Conservation (phyloP, 2,113 vertebrate genomes). For the Pygoscelis antarcticus region DNA sequence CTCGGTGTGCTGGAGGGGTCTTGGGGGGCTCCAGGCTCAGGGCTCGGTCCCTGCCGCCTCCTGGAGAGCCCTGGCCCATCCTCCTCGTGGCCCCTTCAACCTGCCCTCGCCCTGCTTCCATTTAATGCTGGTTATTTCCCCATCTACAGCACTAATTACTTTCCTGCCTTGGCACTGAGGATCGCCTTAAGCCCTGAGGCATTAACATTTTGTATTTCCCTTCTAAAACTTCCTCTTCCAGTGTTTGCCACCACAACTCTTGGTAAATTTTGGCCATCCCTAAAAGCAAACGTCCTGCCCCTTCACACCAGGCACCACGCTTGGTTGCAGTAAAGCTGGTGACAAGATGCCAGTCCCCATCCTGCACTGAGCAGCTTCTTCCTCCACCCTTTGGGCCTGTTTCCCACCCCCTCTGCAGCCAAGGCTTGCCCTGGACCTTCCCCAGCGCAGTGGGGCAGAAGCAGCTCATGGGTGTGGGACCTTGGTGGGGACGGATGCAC, state of each 20-base stretch:
- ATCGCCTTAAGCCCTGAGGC: neutral
- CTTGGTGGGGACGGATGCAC: neutral
- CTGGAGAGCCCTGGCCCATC: neutral
- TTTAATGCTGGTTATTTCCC: neutral
- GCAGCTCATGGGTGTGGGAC: neutral
- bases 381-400: neutral
- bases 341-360: neutral
- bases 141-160: neutral
- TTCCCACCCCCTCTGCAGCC: neutral
- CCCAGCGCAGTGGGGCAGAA: neutral
- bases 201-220: slow-evolving; percentile 12
- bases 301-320: neutral
- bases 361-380: neutral
- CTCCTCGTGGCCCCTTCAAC: fast-evolving
- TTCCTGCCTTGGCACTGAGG: neutral
- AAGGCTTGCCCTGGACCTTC: neutral
- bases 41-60: neutral
- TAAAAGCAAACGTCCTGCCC: neutral
- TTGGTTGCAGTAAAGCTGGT: neutral
- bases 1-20: neutral
- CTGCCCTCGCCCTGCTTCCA: neutral
- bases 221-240: slow-evolving; percentile 27
- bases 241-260: neutral
- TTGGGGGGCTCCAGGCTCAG: neutral
- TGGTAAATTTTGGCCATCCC: neutral